phyloP scores from a whole-genome alignment of 2,113 vertebrate species.

The Pimephales promelas region DNA sequence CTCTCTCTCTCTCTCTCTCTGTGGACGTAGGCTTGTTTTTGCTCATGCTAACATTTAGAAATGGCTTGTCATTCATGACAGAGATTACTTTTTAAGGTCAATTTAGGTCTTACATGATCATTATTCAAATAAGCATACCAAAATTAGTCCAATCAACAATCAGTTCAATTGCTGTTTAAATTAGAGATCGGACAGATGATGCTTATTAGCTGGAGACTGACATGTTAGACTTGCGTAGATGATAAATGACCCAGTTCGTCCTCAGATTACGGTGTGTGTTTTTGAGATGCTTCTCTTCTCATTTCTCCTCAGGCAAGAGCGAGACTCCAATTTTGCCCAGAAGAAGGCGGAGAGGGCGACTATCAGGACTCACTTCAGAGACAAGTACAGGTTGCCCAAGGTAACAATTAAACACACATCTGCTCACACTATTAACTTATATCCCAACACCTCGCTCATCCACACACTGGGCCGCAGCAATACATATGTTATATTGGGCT shows the following conservation, averaged over 20 bases:
- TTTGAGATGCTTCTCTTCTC: constrained; percentile 30
- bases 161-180: neutral
- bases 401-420: constrained; percentile 68
- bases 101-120: neutral
- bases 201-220: neutral
- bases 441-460: neutral
- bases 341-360: constrained; percentile 96
- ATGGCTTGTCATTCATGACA: neutral
- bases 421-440: neutral
- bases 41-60: neutral
- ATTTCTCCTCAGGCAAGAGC: constrained; percentile 82
- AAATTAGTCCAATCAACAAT: neutral
- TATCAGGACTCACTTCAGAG: constrained; percentile 89
- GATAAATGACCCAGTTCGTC: neutral
- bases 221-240: neutral
- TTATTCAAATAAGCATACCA: neutral
- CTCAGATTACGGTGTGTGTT: neutral
- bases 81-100: neutral
- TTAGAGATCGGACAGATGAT: neutral
- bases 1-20: neutral
- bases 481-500: neutral
- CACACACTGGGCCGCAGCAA: neutral
- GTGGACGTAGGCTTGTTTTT: neutral
- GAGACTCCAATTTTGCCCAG: constrained; percentile 90
- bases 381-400: constrained; percentile 96